Evolutionary conservation across 2,888 invertebrate genomes (phyloP), one percentile per base, ranked within the genome.

Genomic region (Digitonthophagus gazella): DNA sequence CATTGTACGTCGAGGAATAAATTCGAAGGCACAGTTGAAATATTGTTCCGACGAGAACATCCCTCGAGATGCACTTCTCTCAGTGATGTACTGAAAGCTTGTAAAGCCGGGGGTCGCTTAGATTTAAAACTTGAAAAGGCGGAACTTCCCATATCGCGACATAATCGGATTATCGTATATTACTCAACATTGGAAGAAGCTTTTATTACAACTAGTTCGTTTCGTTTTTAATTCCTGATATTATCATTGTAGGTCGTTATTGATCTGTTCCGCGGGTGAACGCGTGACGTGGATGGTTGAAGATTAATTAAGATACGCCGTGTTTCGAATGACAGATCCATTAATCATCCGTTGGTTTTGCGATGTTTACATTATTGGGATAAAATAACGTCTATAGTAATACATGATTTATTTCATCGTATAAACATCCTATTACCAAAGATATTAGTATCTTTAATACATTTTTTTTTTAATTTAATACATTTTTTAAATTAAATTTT

Each of bases 231-330:
- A 44, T 44, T 44, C 11, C 11, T 6, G 28, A 44, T 6, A 44
- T 44, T 44, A 44, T 44, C 28, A 44, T 2, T 44, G 11, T 44
- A 44, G 28, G 28, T 44, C 28, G 28, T 3, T 44, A 44, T 44
- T 44, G 28, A 44, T 44, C 11, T 44, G 28, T 44, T 44, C 28
- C 8, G 3, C 11, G 28, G 28, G 28, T 44, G 28, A 44, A 44
- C 28, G 11, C 28, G 28, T 57, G 16, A 61, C 61, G 61, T n/a
- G 19, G 20, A 61, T 19, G 61, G 61, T 61, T 18, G 61, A 61
- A 61, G 61, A 61, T 61, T 61, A 61, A 61, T 61, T 61, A 61
- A 61, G 61, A 61, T 61, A 61, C 19, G 61, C 28, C 28, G 28
- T 44, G 28, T 44, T 44, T 44, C 28, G 28, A 44, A 44, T 44